phyloP scores from a whole-genome alignment of 2,113 vertebrate species.

The Siniperca knerii region DNA sequence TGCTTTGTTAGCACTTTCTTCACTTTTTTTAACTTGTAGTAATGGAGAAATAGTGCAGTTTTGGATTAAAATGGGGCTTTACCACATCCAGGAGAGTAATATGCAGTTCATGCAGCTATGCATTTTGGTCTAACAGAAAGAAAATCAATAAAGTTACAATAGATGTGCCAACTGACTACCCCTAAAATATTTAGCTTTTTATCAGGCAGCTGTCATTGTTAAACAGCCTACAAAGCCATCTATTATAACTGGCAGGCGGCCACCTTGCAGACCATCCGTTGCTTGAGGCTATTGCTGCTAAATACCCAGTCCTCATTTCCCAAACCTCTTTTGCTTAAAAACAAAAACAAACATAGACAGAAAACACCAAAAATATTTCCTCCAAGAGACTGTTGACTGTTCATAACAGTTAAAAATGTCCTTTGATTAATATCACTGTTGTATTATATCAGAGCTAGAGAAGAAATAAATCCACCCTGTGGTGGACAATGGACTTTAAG shows the following conservation, averaged over 20 bases:
- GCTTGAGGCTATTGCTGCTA: constrained; percentile 20
- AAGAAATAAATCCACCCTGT: not conserved
- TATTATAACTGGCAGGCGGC: constrained; percentile 17
- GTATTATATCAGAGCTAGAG: not conserved
- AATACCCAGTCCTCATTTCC: not conserved
- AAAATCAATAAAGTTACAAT: constrained; percentile 11
- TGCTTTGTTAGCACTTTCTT: not conserved
- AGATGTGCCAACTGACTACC: not conserved
- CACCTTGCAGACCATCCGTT: constrained; percentile 15
- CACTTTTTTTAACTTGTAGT: not conserved
- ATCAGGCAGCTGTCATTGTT: constrained; percentile 23
- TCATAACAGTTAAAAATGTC: not conserved
- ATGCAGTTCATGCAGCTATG: not conserved
- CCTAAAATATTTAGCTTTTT: constrained; percentile 1
- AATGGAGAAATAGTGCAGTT: not conserved
- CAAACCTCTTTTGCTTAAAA: not conserved
- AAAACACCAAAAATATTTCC: not conserved
- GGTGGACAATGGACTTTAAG: not conserved
- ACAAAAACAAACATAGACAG: constrained; percentile 3
- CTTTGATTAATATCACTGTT: not conserved
- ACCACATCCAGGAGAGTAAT: not conserved
- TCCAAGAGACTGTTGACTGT: not conserved
- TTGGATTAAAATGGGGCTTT: not conserved
- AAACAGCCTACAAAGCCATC: not conserved
- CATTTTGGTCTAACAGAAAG: not conserved